Evolutionary conservation across 2,888 invertebrate genomes (phyloP).

Genomic region (Cheilosia pagana): DNA sequence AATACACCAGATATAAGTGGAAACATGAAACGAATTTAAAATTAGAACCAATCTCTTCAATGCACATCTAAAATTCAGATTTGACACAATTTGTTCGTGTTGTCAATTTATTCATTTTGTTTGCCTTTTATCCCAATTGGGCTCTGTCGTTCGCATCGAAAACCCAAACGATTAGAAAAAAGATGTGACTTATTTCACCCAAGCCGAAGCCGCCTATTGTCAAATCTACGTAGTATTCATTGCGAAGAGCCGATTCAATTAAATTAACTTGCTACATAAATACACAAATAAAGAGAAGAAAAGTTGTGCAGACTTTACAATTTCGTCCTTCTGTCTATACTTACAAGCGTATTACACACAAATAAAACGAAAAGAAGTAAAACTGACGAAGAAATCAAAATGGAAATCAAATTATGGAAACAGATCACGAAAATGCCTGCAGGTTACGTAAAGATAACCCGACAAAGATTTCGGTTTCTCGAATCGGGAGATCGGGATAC

Average conservation of each 20-base stretch:
- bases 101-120: slow-evolving; percentile 29
- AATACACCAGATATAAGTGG: slow-evolving; percentile 1
- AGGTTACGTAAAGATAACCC: slow-evolving; percentile 63
- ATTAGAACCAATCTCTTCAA: neutral
- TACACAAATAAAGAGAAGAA: neutral
- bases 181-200: slow-evolving; percentile 31
- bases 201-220: slow-evolving; percentile 22
- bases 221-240: slow-evolving; percentile 21
- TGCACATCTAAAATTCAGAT: slow-evolving; percentile 28
- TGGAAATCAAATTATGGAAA: slow-evolving; percentile 70
- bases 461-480: slow-evolving; percentile 48
- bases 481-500: neutral
- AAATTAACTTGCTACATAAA: slow-evolving; percentile 43
- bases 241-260: slow-evolving; percentile 54
- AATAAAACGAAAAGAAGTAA: slow-evolving; percentile 8
- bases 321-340: neutral
- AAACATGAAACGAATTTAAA: slow-evolving; percentile 4
- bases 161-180: neutral
- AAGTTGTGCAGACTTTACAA: slow-evolving; percentile 1
- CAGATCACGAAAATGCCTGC: slow-evolving; percentile 70
- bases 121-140: neutral
- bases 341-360: slow-evolving; percentile 23
- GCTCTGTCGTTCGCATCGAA: neutral
- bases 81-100: slow-evolving; percentile 20
- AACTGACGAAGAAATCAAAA: slow-evolving; percentile 54